phyloP scores from a whole-genome alignment of 2,797 vertebrate species.

The Dipus sagitta region DNA sequence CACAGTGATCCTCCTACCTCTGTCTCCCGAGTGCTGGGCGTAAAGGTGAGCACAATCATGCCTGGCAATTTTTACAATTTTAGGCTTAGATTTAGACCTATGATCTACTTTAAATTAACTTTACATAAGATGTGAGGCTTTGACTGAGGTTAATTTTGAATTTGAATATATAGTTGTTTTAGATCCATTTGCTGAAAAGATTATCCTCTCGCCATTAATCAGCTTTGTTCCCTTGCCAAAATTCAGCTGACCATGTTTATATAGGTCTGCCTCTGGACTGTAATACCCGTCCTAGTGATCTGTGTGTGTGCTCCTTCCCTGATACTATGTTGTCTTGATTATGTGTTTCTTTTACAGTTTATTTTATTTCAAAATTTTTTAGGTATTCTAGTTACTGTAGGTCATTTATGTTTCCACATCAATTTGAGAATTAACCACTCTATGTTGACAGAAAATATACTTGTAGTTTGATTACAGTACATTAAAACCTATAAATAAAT shows the following conservation, averaged over 20 bases:
- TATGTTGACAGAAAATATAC: neutral
- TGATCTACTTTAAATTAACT: conserved; percentile 37
- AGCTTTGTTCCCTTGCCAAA: conserved; percentile 52
- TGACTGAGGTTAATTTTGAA: conserved; percentile 15
- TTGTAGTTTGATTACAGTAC: neutral
- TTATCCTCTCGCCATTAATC: neutral
- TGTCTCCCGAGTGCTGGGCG: no score
- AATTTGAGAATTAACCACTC: no score
- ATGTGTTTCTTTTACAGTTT: neutral
- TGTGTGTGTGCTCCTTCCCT: neutral
- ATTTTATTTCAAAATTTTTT: conserved; percentile 24
- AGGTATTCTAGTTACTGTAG: conserved; percentile 2
- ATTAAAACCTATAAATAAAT: conserved; percentile 35
- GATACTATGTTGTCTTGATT: neutral
- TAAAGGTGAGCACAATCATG: no score
- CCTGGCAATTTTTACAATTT: neutral
- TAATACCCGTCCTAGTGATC: neutral
- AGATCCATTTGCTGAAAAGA: conserved; percentile 44
- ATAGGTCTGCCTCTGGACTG: neutral
- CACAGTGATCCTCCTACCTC: no score
- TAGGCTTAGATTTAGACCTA: conserved; percentile 49
- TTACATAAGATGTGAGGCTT: conserved; percentile 9
- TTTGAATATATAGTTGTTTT: neutral
- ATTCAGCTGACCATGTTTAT: conserved; percentile 44
- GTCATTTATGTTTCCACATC: conserved; percentile 12